phyloP scores from a whole-genome alignment of 2,888 invertebrate species.

The Mimumesa dahlbomi region DNA sequence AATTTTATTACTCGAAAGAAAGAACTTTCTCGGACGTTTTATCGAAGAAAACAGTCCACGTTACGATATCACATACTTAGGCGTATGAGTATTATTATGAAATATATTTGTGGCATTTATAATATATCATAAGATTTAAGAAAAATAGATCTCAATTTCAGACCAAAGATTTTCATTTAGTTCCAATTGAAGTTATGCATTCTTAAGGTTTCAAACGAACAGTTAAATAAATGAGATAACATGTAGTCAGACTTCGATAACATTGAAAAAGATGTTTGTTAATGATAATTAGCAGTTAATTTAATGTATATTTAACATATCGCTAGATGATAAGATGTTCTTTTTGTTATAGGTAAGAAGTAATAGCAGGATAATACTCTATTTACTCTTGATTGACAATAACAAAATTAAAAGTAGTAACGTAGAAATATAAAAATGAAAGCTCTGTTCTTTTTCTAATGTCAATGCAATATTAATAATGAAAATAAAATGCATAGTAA shows the following conservation, averaged over 20 bases:
- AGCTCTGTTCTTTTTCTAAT: conserved; percentile 29
- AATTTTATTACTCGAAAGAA: conserved; percentile 6
- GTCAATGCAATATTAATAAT: conserved; percentile 15
- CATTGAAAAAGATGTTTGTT: conserved; percentile 17
- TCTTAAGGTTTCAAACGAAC: conserved; percentile 23
- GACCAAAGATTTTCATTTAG: conserved; percentile 47
- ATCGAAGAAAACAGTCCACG: conserved; percentile 9
- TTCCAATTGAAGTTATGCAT: conserved; percentile 16
- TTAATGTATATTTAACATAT: conserved; percentile 40
- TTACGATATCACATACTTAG: conserved; percentile 23
- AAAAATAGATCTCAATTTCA: conserved; percentile 63
- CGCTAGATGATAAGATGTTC: conserved; percentile 46
- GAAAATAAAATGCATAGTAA: conserved; percentile 6
- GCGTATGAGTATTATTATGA: conserved; percentile 23
- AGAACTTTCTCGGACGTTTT: conserved; percentile 19
- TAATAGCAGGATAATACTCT: conserved; percentile 21
- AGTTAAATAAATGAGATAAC: conserved; percentile 14
- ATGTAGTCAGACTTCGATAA: conserved; percentile 17
- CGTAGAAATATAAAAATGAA: conserved; percentile 31
- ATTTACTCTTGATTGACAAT: conserved; percentile 53
- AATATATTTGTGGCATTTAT: conserved; percentile 51
- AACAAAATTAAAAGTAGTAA: conserved; percentile 28
- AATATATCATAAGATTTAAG: conserved; percentile 45
- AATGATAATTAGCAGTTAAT: conserved; percentile 4
- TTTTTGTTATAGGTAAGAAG: conserved; percentile 25